These are phyloP conservation scores for Ectemnius cavifrons DNA, from an alignment of 2,888 invertebrate genomes.

Conservation along the genomic window DNA sequence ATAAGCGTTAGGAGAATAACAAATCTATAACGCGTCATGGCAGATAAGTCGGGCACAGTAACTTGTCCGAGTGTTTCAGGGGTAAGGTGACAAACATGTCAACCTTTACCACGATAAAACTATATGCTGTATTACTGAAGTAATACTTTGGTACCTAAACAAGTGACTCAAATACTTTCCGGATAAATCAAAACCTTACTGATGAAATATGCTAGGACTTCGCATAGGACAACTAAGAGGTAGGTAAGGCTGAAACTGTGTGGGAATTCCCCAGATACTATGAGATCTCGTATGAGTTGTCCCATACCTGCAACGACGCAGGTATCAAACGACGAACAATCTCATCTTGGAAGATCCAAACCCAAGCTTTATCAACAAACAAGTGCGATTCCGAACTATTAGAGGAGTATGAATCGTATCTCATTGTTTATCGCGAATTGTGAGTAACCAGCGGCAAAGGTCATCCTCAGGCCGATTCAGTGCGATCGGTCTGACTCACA, in stretches of 20 bases:
- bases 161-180: background rate
- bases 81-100: conserved; percentile 22
- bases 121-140: background rate
- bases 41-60: conserved; percentile 37
- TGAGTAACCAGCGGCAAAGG: conserved; percentile 32
- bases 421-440: conserved; percentile 5
- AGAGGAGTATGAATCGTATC: background rate
- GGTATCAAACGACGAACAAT: no score
- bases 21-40: conserved; percentile 45
- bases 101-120: background rate
- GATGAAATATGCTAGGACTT: no score
- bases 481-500: conserved; percentile 38
- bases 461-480: conserved; percentile 24
- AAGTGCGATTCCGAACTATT: background rate
- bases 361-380: conserved; percentile 13
- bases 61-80: conserved; percentile 30
- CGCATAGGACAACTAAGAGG: no score
- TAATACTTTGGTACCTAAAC: background rate
- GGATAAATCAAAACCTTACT: no score
- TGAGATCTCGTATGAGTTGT: no score
- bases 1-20: conserved; percentile 51
- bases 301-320: no score
- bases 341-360: background rate
- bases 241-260: no score
- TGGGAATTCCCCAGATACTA: no score